These are phyloP conservation scores for Eilema depressum DNA, from an alignment of 2,888 invertebrate genomes.

Conservation along the genomic window DNA sequence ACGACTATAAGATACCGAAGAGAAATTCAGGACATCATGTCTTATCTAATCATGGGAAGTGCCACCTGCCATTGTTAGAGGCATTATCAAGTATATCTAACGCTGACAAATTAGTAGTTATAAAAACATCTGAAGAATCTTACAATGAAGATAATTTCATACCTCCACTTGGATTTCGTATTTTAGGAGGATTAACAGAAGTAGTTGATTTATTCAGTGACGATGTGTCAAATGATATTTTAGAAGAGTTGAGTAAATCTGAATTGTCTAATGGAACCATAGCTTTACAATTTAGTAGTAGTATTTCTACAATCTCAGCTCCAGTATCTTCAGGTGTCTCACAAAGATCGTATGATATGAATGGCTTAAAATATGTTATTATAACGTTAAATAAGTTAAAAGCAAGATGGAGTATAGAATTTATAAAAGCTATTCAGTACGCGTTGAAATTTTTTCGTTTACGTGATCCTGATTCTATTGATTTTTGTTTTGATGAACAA, in stretches of 20 bases:
- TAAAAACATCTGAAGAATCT: constrained; percentile 17
- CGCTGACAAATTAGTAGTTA: constrained; percentile 1
- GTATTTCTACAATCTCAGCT: constrained; percentile 7
- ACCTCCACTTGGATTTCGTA: constrained; percentile 11
- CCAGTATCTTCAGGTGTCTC: neutral
- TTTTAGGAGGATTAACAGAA: constrained; percentile 10
- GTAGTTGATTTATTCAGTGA: constrained; percentile 10
- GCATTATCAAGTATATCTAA: neutral
- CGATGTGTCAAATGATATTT: neutral
- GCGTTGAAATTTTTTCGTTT: neutral
- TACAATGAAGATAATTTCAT: constrained; percentile 7
- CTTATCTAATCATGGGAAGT: neutral
- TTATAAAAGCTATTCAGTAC: neutral
- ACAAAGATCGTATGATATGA: neutral
- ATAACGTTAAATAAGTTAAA: neutral
- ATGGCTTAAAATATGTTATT: constrained; percentile 1
- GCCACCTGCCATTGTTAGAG: neutral
- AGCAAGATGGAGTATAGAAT: neutral
- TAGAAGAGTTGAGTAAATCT: neutral
- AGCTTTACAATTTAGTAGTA: neutral
- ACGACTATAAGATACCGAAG: neutral
- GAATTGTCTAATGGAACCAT: neutral
- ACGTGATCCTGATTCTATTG: constrained; percentile 5
- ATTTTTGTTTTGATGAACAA: neutral
- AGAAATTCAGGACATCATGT: neutral